Evolutionary conservation across 2,888 invertebrate genomes (phyloP), one percentile per base, ranked within the genome.

Genomic region (Carcina quercana): DNA sequence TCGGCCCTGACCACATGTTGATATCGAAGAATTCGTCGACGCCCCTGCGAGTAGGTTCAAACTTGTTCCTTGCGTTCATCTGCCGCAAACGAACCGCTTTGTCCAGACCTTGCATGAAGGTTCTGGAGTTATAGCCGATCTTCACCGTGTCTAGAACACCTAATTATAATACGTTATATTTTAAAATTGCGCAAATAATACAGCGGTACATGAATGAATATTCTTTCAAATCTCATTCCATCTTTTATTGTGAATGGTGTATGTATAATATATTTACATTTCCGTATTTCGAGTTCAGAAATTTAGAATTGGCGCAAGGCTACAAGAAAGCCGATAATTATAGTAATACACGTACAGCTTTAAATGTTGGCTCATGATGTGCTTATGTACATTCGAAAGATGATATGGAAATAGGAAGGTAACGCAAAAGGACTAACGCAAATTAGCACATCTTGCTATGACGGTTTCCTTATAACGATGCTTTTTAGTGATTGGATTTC

Each of bases 381-480:
- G n/a, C n/a, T n/a, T n/a, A n/a, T n/a, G n/a, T n/a, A n/a, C n/a
- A n/a, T n/a, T n/a, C n/a, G 24, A 5, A 24, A 24, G 5, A 24
- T 24, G n/a, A 5, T 24, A 20, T 20, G 8, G 1, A 20, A 20
- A 20, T 20, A 3, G 3, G 7, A 3, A 20, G 8, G 20, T 17
- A 4, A 17, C 5, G 4, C 17, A 7, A 4, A 17, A 7, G 10
- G 20, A 62, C 74, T 64, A 72, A 90, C 91, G 83, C 46, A 91
- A 65, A 43, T 80, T 78, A 20, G 84, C 65, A 40, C 88, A 87
- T 53, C 86, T 86, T 2, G 88, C 88, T 30, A 90, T 89, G 6
- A 91, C 68, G 34, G 86, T 88, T 63, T 91, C 91, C 47, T 88
- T 86, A 52, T 90, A 92, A 34, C 89, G 84, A 50, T 87, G 87